Evolutionary conservation across 2,797 vertebrate species (phyloP).

Genomic region (Malurus leucopterus): DNA sequence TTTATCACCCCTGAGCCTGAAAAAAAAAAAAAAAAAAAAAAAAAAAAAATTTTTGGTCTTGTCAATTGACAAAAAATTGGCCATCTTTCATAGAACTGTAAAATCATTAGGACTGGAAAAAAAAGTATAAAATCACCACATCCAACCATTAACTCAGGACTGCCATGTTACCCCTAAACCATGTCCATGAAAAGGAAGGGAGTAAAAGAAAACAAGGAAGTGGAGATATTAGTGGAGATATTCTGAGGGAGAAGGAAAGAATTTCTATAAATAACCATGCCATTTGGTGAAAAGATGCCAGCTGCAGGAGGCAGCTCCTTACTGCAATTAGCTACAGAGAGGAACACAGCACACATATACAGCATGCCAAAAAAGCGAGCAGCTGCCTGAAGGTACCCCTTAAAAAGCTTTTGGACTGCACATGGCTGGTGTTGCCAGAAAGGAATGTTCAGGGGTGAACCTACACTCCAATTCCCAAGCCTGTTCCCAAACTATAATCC

Average conservation of each 20-base stretch:
- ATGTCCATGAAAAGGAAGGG: neutral
- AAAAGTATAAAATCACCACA: neutral
- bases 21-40: no score
- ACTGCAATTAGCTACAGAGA: neutral
- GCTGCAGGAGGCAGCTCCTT: neutral
- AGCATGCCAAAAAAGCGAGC: accelerated
- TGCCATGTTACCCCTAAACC: neutral
- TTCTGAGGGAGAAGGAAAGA: neutral
- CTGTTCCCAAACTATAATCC: neutral
- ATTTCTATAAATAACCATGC: neutral
- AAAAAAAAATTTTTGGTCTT: neutral
- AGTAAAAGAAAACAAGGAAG: neutral
- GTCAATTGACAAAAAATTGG: neutral
- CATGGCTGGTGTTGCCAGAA: neutral
- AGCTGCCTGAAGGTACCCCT: neutral
- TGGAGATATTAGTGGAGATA: neutral
- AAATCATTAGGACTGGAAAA: neutral
- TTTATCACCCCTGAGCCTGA: neutral
- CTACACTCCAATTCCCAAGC: neutral
- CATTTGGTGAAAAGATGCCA: neutral
- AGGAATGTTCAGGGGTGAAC: neutral
- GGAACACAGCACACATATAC: neutral
- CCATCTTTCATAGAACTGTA: neutral
- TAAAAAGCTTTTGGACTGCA: neutral
- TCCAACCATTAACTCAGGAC: neutral